phyloP scores from a whole-genome alignment of 2,113 vertebrate genomes.

The Ivindomyrus marchei region DNA sequence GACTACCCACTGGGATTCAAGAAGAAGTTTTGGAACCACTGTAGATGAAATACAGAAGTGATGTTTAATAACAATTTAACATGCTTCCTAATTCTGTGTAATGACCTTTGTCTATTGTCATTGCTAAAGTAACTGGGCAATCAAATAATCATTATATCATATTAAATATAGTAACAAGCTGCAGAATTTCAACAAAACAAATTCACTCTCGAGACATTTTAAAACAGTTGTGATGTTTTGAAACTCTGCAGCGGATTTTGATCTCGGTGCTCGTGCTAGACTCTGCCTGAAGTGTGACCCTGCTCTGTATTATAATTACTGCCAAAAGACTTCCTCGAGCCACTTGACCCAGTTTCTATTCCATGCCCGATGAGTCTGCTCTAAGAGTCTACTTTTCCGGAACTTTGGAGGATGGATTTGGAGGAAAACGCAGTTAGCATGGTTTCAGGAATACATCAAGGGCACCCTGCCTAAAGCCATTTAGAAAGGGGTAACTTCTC shows the following conservation, averaged over 20 bases:
- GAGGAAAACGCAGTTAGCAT: conserved; percentile 53
- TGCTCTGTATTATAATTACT: conserved; percentile 55
- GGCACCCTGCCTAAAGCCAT: conserved; percentile 61
- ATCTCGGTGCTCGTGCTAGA: conserved; percentile 53
- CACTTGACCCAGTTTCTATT: conserved; percentile 68
- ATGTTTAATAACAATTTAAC: neutral
- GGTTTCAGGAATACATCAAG: conserved; percentile 52
- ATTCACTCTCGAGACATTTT: conserved; percentile 51
- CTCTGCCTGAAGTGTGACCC: conserved; percentile 46
- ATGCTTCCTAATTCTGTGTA: neutral
- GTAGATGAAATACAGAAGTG: neutral
- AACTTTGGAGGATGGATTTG: conserved; percentile 40
- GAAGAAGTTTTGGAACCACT: neutral
- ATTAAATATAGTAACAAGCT: conserved; percentile 7
- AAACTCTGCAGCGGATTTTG: conserved; percentile 60
- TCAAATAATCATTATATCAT: neutral
- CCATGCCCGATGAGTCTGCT: conserved; percentile 55
- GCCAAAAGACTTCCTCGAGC: conserved; percentile 55
- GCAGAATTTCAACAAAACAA: conserved; percentile 48
- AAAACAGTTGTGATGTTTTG: conserved; percentile 54
- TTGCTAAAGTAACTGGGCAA: neutral
- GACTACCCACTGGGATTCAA: neutral
- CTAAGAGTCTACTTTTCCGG: conserved; percentile 56
- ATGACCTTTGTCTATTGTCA: neutral
- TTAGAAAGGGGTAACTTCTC: conserved; percentile 75